These are phyloP conservation scores for Taenioides sp. DNA, from an alignment of 2,797 vertebrate genomes.

Conservation along the genomic window DNA sequence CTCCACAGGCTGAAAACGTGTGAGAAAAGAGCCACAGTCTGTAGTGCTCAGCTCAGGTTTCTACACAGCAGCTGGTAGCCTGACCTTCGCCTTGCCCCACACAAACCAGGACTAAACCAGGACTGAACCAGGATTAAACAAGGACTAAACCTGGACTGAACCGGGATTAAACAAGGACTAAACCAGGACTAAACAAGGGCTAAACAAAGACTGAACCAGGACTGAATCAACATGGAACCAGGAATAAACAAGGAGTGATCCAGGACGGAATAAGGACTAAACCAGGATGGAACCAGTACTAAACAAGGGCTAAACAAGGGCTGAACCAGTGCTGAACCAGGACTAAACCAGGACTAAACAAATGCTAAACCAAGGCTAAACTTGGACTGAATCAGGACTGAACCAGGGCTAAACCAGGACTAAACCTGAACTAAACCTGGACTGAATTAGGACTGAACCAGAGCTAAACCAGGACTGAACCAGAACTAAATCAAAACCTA, in stretches of 20 bases:
- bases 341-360: background rate
- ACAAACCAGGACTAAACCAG: background rate
- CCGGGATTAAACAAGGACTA: too few relatives aligned
- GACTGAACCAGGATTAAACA: background rate
- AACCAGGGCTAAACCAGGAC: background rate
- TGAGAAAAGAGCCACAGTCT: too few relatives aligned
- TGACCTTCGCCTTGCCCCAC: constrained; percentile 1
- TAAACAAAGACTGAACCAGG: background rate
- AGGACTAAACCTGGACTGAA: too few relatives aligned
- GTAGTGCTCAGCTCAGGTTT: background rate
- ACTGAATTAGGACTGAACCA: background rate
- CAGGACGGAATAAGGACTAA: background rate
- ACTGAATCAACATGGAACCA: background rate
- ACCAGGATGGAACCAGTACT: background rate
- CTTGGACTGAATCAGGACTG: too few relatives aligned
- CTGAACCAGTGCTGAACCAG: background rate
- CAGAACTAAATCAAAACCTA: too few relatives aligned
- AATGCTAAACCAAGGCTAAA: background rate
- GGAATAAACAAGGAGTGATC: background rate
- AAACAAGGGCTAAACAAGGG: background rate
- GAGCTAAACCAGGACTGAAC: background rate
- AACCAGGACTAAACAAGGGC: background rate
- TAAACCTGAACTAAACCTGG: background rate
- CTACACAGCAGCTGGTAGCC: background rate
- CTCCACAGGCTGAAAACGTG: background rate